Evolutionary conservation across 2,113 vertebrate species (phyloP), one percentile per base, ranked within the genome.

Genomic region (Dasyornis broadbenti): DNA sequence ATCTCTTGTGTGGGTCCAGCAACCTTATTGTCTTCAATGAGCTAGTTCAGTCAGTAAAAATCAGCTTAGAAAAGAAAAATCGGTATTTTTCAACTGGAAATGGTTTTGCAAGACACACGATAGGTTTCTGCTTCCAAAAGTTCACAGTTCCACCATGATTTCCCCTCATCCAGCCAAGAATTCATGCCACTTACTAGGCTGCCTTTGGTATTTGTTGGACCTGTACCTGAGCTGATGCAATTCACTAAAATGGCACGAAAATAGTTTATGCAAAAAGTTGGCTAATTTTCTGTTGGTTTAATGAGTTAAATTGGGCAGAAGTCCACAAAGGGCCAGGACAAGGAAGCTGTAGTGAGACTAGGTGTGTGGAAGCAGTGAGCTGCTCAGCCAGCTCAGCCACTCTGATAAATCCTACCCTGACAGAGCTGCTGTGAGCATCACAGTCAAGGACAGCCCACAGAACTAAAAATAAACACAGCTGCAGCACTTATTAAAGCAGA

Each of bases 381-480:
- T 72, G 37, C 33, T 84, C 31, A 28, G 35, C 24, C 40, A 60
- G 20, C 87, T 66, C 35, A 66, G 22, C 39, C 4, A 2, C 13
- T 57, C 66, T 31, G 57, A 52, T 26, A 76, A 76, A 80, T 71
- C n/a, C 52, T 52, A 30, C 66, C 42, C 73, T 76, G 80, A 39
- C 20, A 78, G 44, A 59, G 49, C 56, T 79, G 28, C 77, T 69
- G 50, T 28, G 54, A 90, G n/a, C 76, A 82, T 82, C 65, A 18
- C n/a, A n/a, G 37, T 42, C 0, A 2, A 70, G 44, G 53, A n/a
- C 44, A 79, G 18, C 71, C 50, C 47, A 49, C 24, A 83, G 82
- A 83, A 80, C 40, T 70, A 65, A 90, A 79, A 79, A 22, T 64
- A 70, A 83, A 56, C 45, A 49, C 71, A 73, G 59, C 79, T 80